Percentiles rank a stretch among this genome's conserved stretches.
Evolutionary conservation across 2,888 invertebrate genomes (phyloP).

Genomic region (Heliconius sara): DNA sequence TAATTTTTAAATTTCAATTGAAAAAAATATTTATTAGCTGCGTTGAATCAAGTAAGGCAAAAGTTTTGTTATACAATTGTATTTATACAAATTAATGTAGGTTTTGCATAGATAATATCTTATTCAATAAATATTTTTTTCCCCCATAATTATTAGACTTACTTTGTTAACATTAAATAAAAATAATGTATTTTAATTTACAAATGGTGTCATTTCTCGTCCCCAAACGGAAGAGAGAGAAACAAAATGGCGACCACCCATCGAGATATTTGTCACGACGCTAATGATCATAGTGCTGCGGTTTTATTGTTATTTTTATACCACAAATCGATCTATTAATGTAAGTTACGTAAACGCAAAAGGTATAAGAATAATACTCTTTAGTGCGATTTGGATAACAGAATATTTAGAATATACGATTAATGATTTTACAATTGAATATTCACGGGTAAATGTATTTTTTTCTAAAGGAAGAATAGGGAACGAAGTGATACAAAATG

Average conservation of each 20-base stretch:
- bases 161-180: neutral
- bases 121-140: no score
- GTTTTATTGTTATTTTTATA: conserved; percentile 40
- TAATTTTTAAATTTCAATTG: neutral
- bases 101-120: no score
- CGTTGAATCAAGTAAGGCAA: neutral
- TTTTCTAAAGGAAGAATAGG: neutral
- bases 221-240: conserved; percentile 60
- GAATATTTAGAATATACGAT: conserved; percentile 6
- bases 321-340: conserved; percentile 45
- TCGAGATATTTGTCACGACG: conserved; percentile 67
- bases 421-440: conserved; percentile 6
- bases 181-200: conserved; percentile 5
- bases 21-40: neutral
- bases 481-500: neutral
- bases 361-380: conserved; percentile 10
- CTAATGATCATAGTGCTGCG: conserved; percentile 57
- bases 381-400: neutral
- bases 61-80: neutral
- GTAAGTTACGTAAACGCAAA: conserved; percentile 32
- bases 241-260: conserved; percentile 76
- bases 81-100: no score
- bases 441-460: neutral
- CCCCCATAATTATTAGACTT: neutral
- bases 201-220: conserved; percentile 33